phyloP scores from a whole-genome alignment of 2,797 vertebrate genomes.

The Girardinus metallicus region DNA sequence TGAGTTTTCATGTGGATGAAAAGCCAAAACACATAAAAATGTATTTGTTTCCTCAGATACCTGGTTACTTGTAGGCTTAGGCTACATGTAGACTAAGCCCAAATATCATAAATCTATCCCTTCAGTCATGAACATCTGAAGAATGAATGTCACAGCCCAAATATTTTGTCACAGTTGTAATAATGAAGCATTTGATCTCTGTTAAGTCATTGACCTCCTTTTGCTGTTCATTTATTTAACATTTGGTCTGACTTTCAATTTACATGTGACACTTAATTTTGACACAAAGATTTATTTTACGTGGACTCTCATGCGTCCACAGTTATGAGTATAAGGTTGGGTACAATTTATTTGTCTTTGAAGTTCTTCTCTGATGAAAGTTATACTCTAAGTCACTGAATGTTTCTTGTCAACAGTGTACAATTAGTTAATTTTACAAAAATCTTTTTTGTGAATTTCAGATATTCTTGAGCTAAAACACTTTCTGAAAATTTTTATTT shows the following conservation, averaged over 20 bases:
- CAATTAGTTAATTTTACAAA: neutral
- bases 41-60: too few relatives aligned
- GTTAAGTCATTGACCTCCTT: neutral
- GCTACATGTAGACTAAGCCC: too few relatives aligned
- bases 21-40: too few relatives aligned
- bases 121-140: too few relatives aligned
- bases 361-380: neutral
- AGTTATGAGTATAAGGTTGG: neutral
- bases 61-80: too few relatives aligned
- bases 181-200: neutral
- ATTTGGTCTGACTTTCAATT: neutral
- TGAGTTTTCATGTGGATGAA: too few relatives aligned
- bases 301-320: neutral
- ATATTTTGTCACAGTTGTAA: neutral
- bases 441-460: neutral
- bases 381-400: neutral
- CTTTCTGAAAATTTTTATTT: neutral
- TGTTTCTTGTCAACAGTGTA: neutral
- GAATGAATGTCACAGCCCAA: neutral
- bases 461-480: neutral
- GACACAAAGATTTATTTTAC: neutral
- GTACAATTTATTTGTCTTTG: neutral
- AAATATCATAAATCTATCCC: too few relatives aligned
- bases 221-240: neutral
- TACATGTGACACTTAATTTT: conserved; percentile 1